phyloP scores from a whole-genome alignment of 2,888 invertebrate species.

The Cephalotes varians region DNA sequence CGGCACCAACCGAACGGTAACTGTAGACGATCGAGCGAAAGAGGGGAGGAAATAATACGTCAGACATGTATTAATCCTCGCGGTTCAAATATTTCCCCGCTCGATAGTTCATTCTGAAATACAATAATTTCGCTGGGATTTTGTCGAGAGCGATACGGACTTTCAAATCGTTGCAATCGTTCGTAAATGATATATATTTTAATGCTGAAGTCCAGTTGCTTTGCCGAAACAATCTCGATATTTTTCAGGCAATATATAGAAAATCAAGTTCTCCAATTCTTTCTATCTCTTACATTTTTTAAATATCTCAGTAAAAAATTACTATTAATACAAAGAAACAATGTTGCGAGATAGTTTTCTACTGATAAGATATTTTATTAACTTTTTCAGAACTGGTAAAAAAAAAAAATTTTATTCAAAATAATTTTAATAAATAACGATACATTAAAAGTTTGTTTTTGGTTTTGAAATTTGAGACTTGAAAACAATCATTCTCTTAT shows the following conservation, averaged over 20 bases:
- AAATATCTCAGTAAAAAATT: neutral
- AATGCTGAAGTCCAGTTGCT: neutral
- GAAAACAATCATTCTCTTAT: too few species aligned
- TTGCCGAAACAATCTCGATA: neutral
- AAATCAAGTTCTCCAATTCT: neutral
- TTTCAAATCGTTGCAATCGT: constrained; percentile 26
- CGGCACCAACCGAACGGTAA: constrained; percentile 53
- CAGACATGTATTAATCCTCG: constrained; percentile 56
- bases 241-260: neutral
- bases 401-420: too few species aligned
- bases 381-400: too few species aligned
- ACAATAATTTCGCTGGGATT: constrained; percentile 41
- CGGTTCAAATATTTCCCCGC: constrained; percentile 51
- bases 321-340: neutral
- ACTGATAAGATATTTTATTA: neutral
- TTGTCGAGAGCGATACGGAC: constrained; percentile 13
- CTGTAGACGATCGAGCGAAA: constrained; percentile 35
- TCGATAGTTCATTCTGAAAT: constrained; percentile 47
- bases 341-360: neutral
- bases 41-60: constrained; percentile 42
- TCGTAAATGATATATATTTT: constrained; percentile 41
- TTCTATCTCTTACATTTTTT: neutral
- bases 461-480: too few species aligned
- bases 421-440: neutral
- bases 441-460: too few species aligned